Conservation (phyloP, 2,113 vertebrate genomes). For the Pan troglodytes region NHGRI_mPanTro3-v2.1_pri NC_072401.2:6927001-6927500, state of each 20-base stretch:
- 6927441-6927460: rapidly evolving
- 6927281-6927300: not conserved
- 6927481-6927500: not conserved
- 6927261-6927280: not conserved
- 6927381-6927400: rapidly evolving
- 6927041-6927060: not conserved
- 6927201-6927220: not conserved
- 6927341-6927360: not conserved
- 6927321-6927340: not conserved
- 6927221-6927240: not conserved
- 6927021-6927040: rapidly evolving
- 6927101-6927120: rapidly evolving
- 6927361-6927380: not conserved
- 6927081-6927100: rapidly evolving
- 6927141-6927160: not conserved
- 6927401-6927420: rapidly evolving
- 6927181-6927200: not conserved
- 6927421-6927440: rapidly evolving
- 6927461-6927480: rapidly evolving
- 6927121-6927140: not conserved
- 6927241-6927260: not conserved
- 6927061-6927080: rapidly evolving
- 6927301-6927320: not conserved
- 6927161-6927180: rapidly evolving
- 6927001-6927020: rapidly evolving